Base-by-base conservation (phyloP, 2,888 invertebrate species). In the Diplolepis rosae region DNA sequence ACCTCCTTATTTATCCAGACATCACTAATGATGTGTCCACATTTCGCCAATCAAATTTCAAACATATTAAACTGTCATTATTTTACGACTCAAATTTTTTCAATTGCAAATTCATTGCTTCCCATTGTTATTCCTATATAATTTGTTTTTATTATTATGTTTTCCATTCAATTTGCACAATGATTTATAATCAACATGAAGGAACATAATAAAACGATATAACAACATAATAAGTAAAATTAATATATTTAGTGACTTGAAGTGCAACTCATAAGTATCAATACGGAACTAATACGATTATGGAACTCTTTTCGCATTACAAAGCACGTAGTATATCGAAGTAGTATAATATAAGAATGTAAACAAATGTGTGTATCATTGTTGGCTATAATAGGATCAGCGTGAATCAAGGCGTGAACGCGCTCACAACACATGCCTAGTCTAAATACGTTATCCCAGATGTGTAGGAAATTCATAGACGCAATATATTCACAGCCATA, bases 301-400 rank as follows among this genome's bases (percentile, higher is more conserved):
- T 11, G 24, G 22, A 27, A 39, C 9, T 39, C 11, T 24, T 39
- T 24, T 39, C 13, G 24, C 24, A 61, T 61, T 39, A 24, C 28
- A 52, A 52, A 28, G 28, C 27, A n/a, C 22, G 39, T 11, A 24
- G 27, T 24, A 4, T 7, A 61, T 61, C 11, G 7, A 61, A 61
- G 24, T 24, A 61, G 11, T 39, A 35, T 39, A 61, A 4, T 39
- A 35, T 39, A 61, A 61, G 27, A 39, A 61, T 61, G 61, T 24
- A 61, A 61, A 42, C 39, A 61, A 42, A 61, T 61, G 61, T 61
- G 39, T 61, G 24, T 61, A 39, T 39, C 39, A 61, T 61, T 61
- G 61, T 61, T 61, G 27, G 7, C n/a, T 61, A 39, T 61, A 61
- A 61, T 61, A 61, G 61, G 61, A 61, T 61, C 61, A 61, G 39